Evolutionary conservation across 2,113 vertebrate species (phyloP).

Genomic region (Nothobranchius kuhntae): DNA sequence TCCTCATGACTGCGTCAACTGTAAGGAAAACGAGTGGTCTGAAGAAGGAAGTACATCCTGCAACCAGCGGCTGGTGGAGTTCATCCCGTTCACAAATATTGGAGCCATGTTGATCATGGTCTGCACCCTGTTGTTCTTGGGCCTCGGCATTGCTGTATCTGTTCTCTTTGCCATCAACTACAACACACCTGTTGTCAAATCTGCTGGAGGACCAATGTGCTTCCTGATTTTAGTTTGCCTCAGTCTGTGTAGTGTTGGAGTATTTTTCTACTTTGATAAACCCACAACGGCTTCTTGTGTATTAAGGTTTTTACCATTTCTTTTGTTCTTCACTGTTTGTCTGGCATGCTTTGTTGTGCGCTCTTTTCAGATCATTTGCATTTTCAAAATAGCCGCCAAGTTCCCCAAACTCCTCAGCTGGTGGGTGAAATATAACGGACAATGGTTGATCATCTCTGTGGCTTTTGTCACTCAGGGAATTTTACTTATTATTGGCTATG

Average conservation of each 20-base stretch:
- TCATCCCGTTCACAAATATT: conserved; percentile 71
- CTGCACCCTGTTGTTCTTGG: conserved; percentile 48
- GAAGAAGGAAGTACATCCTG: conserved; percentile 75
- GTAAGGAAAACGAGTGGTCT: conserved; percentile 81
- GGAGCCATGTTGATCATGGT: conserved; percentile 71
- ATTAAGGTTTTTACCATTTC: conserved; percentile 71
- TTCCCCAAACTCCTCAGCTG: conserved; percentile 71
- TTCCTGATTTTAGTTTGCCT: conserved; percentile 86
- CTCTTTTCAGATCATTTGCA: conserved; percentile 85
- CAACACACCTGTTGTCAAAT: conserved; percentile 85
- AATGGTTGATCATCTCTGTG: conserved; percentile 71
- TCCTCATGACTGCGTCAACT: conserved; percentile 76
- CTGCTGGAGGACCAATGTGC: conserved; percentile 84
- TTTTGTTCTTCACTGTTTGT: conserved; percentile 79
- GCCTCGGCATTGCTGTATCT: conserved; percentile 54
- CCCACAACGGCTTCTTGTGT: conserved; percentile 72
- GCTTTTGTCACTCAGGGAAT: conserved; percentile 66
- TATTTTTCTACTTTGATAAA: conserved; percentile 81
- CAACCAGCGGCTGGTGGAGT: conserved; percentile 67
- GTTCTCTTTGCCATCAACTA: conserved; percentile 78
- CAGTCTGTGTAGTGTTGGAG: conserved; percentile 69
- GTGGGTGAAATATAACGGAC: conserved; percentile 81
- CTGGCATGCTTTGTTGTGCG: conserved; percentile 82
- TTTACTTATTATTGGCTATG: conserved; percentile 58
- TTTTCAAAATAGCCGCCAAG: conserved; percentile 86